Percentiles rank a stretch among this genome's conserved stretches.
Evolutionary conservation across 2,888 invertebrate genomes (phyloP).

Genomic region (Cremastobaeus sp.): DNA sequence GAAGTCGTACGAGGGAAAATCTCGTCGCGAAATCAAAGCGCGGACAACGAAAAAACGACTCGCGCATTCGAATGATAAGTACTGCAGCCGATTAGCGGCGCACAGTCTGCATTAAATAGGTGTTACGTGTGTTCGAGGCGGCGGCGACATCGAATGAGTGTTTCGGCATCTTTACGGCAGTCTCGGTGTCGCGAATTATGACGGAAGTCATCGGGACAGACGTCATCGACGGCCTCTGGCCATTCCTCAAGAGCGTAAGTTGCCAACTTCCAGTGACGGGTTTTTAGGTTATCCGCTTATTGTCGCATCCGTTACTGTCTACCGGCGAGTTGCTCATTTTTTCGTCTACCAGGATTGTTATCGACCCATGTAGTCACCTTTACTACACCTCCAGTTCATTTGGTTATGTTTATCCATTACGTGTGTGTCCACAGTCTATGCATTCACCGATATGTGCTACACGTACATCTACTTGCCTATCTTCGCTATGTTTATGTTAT

Average conservation of each 20-base stretch:
- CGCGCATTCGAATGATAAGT: constrained; percentile 2
- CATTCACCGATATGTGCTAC: too few relatives aligned
- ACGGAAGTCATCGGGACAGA: constrained; percentile 84
- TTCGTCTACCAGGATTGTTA: too few relatives aligned
- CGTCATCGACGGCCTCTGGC: constrained; percentile 87
- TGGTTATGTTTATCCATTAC: too few relatives aligned
- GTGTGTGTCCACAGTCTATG: too few relatives aligned
- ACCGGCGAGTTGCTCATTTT: too few relatives aligned
- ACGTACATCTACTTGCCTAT: too few relatives aligned
- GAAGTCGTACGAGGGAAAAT: not conserved
- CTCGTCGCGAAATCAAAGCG: not conserved
- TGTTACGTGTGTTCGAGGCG: constrained; percentile 13
- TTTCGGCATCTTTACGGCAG: constrained; percentile 1
- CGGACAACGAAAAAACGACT: not conserved
- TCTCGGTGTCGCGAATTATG: constrained; percentile 41
- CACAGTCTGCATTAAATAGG: constrained; percentile 19
- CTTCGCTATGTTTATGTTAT: too few relatives aligned
- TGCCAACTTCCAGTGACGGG: too few relatives aligned
- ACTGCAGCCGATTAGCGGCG: constrained; percentile 3
- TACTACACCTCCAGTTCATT: too few relatives aligned
- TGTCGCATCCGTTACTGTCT: too few relatives aligned
- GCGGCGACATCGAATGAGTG: constrained; percentile 28
- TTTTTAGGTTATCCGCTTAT: not conserved
- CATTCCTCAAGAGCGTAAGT: constrained; percentile 87
- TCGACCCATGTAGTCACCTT: too few relatives aligned